Evolutionary conservation across 2,888 invertebrate species (phyloP), one percentile per base, ranked within the genome.

Genomic region (Diloba caeruleocephala): DNA sequence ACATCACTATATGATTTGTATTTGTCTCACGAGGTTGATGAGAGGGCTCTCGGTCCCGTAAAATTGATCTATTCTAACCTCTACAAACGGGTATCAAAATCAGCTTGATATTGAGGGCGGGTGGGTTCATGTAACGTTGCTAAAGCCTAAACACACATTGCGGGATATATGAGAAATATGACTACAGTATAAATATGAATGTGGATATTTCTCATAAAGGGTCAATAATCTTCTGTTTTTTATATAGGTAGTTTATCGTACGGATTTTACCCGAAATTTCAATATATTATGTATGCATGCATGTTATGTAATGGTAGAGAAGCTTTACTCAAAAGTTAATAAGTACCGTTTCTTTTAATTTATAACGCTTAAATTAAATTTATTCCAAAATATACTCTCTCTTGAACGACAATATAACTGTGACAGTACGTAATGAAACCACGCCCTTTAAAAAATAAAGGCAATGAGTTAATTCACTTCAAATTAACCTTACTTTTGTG

Each of bases 31-130:
- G 54, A 50, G 38, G 36, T 32, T 64, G 48, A 44, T 39, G 59
- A 59, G 44, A 33, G 45, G 37, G 21, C 19, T 52, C 32, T 44
- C 31, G 19, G 51, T 61, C 74, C 63, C 68, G 62, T 63, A 74
- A 73, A 74, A 55, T 72, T 75, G 52, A 54, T 52, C 46, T 60
- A 62, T 52, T 44, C 19, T 50, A 60, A 65, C 28, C 53, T 66
- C 71, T 49, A 70, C 41, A 41, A n/a, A 44, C 65, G 43, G 55
- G 66, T 79, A 78, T 79, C 78, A 75, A 73, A 79, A 81, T 78
- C 74, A 78, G 75, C 69, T 71, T 60, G 59, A 62, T 71, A 71
- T 61, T 51, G 59, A 64, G 68, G 69, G 64, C 61, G 58, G 54
- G 66, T 69, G 67, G 62, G 50, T 71, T 61, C 48, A 49, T 55